phyloP scores from a whole-genome alignment of 2,797 vertebrate species.

The Gymnothorax javanicus region DNA sequence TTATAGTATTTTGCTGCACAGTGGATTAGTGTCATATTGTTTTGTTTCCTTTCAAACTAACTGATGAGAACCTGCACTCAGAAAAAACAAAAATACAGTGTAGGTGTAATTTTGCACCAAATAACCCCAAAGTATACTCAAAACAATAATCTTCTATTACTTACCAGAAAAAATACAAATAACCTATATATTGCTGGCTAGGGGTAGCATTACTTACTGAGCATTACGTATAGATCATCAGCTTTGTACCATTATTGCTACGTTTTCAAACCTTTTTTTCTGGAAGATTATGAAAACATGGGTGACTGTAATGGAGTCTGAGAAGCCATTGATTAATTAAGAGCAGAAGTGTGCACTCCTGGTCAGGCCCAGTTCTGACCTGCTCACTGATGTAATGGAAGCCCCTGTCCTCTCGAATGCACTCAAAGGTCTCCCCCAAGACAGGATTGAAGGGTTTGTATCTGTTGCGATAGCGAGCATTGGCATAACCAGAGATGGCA shows the following conservation, averaged over 20 bases:
- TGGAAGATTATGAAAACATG: too few species aligned
- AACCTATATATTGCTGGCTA: too few species aligned
- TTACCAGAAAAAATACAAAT: too few species aligned
- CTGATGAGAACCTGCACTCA: too few species aligned
- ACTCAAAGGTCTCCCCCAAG: slow-evolving; percentile 92
- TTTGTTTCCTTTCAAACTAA: background rate
- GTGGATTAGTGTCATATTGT: background rate
- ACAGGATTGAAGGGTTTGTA: slow-evolving; percentile 95
- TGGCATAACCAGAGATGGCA: slow-evolving; percentile 88
- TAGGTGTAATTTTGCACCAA: too few species aligned
- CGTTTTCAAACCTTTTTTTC: too few species aligned
- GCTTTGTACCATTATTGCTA: too few species aligned
- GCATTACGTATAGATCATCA: too few species aligned
- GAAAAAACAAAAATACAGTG: too few species aligned
- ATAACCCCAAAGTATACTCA: too few species aligned
- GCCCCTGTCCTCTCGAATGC: slow-evolving; percentile 79
- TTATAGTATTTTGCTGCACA: background rate
- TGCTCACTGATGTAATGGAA: slow-evolving; percentile 90
- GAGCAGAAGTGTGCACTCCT: background rate
- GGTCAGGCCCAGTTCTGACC: slow-evolving; percentile 60
- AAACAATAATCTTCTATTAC: too few species aligned
- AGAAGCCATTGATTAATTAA: background rate
- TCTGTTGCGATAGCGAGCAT: slow-evolving; percentile 83
- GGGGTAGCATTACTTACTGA: too few species aligned
- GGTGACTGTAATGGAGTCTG: background rate